Base-by-base conservation (phyloP, 2,888 invertebrate genomes). In the Torymus texanus region DNA sequence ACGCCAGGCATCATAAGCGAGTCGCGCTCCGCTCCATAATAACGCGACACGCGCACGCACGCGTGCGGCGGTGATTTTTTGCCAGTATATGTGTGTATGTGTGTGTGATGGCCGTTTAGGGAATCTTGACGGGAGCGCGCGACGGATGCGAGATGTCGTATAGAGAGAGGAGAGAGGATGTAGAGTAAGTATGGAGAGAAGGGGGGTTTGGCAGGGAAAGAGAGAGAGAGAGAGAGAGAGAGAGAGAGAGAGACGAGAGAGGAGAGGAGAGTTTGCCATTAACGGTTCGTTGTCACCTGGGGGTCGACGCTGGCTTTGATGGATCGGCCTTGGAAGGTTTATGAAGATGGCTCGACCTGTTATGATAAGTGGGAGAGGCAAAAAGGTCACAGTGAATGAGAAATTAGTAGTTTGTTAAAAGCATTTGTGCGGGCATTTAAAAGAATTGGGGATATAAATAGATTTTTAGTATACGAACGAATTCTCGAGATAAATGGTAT, bases 61-160 rank as follows among this genome's bases (percentile, higher is more conserved):
- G 73, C 41, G 56, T 18, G 41, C 21, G 1, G 50, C 67, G 67
- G 66, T 51, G 16, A 63, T 76, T 78, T 82, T 81, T 77, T 79
- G 61, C 66, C 62, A 4, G n/a, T 62, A 55, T 55, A 21, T 55
- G 18, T 18, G 78, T 29, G 55, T 85, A 84, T 63, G 70, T 75
- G 68, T 77, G 81, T 72, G 62, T 82, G 85, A 86, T 83, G 83
- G 83, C 89, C 89, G 89, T 89, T 89, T 89, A 89, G 88, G 89
- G 88, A 88, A 89, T 88, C 87, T 88, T 89, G 89, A 86, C 86
- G 84, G 77, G 75, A 82, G 78, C 67, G 75, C 83, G 78, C 67
- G 59, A 53, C 78, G 74, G 61, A 61, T 76, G 67, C 59, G 67
- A 74, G 63, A 55, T 68, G 61, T 65, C 72, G 71, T 18, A 53